phyloP scores from a whole-genome alignment of 2,888 invertebrate genomes.

The Mimas tiliae region DNA sequence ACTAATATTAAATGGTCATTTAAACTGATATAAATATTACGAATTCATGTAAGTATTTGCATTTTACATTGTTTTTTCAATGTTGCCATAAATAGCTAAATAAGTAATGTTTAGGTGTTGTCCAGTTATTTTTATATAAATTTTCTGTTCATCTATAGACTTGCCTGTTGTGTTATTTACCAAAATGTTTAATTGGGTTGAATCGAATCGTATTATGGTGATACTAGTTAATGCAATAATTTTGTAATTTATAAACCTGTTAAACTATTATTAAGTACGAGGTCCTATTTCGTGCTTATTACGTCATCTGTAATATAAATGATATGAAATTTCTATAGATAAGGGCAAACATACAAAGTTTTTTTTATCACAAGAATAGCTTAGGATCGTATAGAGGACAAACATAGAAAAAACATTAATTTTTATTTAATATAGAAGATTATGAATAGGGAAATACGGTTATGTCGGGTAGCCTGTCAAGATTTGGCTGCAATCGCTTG shows the following conservation, averaged over 20 bases:
- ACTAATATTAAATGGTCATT: slow-evolving; percentile 24
- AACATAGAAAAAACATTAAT: too few species aligned
- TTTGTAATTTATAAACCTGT: slow-evolving; percentile 61
- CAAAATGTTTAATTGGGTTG: slow-evolving; percentile 63
- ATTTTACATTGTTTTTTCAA: slow-evolving; percentile 51
- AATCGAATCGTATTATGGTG: slow-evolving; percentile 66
- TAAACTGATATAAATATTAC: slow-evolving; percentile 35
- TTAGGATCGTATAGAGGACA: too few species aligned
- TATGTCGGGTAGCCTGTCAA: too few species aligned
- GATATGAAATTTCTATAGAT: too few species aligned
- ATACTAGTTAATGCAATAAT: slow-evolving; percentile 73
- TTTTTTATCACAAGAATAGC: too few species aligned
- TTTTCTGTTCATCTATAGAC: slow-evolving; percentile 56
- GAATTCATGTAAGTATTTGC: slow-evolving; percentile 38
- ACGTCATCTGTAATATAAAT: too few species aligned
- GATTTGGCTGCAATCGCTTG: too few species aligned
- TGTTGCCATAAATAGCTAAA: slow-evolving; percentile 65
- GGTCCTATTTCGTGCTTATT: too few species aligned
- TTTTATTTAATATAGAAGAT: too few species aligned
- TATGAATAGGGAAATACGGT: too few species aligned
- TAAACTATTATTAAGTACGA: slow-evolving; percentile 38
- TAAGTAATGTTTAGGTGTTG: slow-evolving; percentile 44
- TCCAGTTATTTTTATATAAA: slow-evolving; percentile 44
- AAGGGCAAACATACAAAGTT: too few species aligned
- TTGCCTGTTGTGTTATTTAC: slow-evolving; percentile 69